These are phyloP conservation scores for Arbacia lixula DNA, from an alignment of 53 echinoderm and acorn worm species.

Conservation along the genomic window DNA sequence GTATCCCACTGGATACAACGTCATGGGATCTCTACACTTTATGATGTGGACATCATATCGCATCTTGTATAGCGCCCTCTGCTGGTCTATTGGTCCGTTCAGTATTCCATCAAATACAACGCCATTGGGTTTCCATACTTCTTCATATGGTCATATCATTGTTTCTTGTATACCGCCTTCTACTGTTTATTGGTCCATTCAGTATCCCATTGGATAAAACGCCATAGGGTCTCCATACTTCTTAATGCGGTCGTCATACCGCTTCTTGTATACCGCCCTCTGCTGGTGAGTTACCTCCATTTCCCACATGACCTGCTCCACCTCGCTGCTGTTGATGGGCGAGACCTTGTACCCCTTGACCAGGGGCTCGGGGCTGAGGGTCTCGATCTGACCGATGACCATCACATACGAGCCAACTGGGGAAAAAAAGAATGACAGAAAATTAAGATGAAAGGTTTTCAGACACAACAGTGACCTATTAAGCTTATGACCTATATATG, in stretches of 20 bases:
- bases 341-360: conserved; percentile 26
- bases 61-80: neutral
- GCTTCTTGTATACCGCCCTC: neutral
- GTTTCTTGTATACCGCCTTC: neutral
- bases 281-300: conserved; percentile 22
- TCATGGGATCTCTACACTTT: conserved; percentile 7
- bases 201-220: conserved; percentile 10
- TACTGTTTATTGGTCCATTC: neutral
- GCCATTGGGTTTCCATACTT: conserved; percentile 13
- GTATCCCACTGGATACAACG: conserved; percentile 5
- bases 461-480: too few relatives aligned
- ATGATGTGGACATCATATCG: neutral
- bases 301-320: neutral
- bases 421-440: neutral
- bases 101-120: neutral
- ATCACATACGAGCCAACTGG: conserved; percentile 13
- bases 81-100: neutral
- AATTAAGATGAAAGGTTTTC: too few relatives aligned
- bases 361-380: conserved; percentile 6
- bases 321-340: neutral
- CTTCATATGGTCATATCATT: neutral
- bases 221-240: conserved; percentile 14
- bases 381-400: conserved; percentile 8
- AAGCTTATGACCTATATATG: too few relatives aligned
- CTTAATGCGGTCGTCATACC: neutral